phyloP scores from a whole-genome alignment of 2,888 invertebrate species.

The Drosophila kambysellisi region DNA sequence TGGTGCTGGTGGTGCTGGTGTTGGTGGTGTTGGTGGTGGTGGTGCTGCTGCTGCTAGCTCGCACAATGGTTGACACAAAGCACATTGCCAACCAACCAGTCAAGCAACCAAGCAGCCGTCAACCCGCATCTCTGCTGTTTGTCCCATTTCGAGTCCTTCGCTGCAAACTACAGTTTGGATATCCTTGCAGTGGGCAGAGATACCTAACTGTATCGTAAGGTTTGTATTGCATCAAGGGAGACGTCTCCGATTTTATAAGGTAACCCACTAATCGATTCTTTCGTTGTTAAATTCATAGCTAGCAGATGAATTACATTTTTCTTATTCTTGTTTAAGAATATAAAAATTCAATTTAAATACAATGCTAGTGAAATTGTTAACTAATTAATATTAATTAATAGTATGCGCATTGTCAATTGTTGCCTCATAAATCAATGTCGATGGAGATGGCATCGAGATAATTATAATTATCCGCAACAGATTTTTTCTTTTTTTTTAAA shows the following conservation, averaged over 20 bases:
- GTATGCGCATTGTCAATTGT: too few relatives aligned
- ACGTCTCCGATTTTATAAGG: background rate
- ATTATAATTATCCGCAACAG: background rate
- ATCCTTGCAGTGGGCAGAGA: slow-evolving; percentile 5
- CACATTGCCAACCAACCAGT: background rate
- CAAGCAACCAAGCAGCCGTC: slow-evolving; percentile 29
- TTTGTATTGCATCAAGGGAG: background rate
- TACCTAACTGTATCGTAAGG: background rate
- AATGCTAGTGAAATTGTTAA: background rate
- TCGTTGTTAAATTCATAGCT: too few relatives aligned
- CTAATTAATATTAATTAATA: background rate
- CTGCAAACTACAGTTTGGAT: slow-evolving; percentile 10
- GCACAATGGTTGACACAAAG: slow-evolving; percentile 57
- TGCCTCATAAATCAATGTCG: background rate
- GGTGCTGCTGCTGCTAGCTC: slow-evolving; percentile 37
- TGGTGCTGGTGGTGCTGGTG: slow-evolving; percentile 33
- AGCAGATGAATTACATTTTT: too few relatives aligned
- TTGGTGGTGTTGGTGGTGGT: too few relatives aligned
- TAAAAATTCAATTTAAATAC: too few relatives aligned
- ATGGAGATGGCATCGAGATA: background rate
- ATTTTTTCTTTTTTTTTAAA: background rate
- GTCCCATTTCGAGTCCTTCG: background rate
- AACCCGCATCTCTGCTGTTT: slow-evolving; percentile 9
- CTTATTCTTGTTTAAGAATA: too few relatives aligned
- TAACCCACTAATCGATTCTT: background rate